Conservation (phyloP, 2,888 invertebrate species). For the Spilosoma lubricipeda region DNA sequence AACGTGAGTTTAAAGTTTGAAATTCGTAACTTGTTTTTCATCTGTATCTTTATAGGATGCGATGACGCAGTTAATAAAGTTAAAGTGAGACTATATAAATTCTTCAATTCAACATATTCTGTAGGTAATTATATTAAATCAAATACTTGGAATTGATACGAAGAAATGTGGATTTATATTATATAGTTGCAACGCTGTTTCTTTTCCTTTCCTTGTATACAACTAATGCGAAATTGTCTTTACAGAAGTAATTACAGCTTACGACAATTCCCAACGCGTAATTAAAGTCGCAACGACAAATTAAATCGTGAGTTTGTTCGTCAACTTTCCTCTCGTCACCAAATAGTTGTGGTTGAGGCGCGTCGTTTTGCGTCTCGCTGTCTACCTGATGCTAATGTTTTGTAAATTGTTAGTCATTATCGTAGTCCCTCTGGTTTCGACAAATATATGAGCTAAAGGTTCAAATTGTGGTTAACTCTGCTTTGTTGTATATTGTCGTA, state of each 20-base stretch:
- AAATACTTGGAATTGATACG: neutral
- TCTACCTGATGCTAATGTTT: conserved; percentile 57
- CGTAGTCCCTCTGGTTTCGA: conserved; percentile 39
- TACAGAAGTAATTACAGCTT: neutral
- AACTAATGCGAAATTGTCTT: neutral
- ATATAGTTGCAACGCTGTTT: neutral
- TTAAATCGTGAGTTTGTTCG: conserved; percentile 14
- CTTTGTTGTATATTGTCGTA: conserved; percentile 15
- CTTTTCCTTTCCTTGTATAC: neutral
- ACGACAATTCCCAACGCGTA: neutral
- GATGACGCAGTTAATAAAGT: neutral
- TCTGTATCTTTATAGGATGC: neutral
- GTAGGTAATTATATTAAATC: neutral
- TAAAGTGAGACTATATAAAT: neutral
- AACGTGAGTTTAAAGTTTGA: neutral
- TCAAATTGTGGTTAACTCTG: conserved; percentile 30
- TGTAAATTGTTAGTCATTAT: conserved; percentile 56
- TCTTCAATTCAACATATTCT: neutral
- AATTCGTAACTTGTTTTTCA: neutral
- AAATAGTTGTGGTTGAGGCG: conserved; percentile 52
- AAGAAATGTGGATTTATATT: neutral
- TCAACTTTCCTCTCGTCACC: conserved; percentile 8
- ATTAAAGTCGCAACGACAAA: conserved; percentile 4
- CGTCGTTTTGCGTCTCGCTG: conserved; percentile 45
- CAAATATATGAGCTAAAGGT: conserved; percentile 40